Base-by-base conservation (phyloP, 2,797 vertebrate genomes). In the Crocidura indochinensis region DNA sequence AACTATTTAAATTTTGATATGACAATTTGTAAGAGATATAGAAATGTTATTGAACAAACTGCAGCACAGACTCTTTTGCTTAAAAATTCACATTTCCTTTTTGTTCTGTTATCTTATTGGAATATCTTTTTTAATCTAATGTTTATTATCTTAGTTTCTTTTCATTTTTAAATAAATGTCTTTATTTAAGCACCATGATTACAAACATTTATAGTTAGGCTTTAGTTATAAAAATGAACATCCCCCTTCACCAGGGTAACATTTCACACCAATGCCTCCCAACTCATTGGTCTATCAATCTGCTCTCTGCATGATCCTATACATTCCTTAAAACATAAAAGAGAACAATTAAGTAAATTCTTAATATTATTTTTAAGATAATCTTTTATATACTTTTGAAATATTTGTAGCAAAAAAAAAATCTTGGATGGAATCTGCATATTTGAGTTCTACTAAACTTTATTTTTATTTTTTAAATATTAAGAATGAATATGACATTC, bases 361-460 rank as follows among this genome's bases (percentile, higher is more conserved):
- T 47, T 22, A 51, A 56, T 19, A 0, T 24, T 60, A 19, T 15
- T 38, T 8, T 4, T 26, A 71, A 47, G 19, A 76, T 29, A 7
- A 24, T 74, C 27, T 87, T 84, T 69, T 29, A 68, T 0, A 51
- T 79, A 2, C 47, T 88, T 67, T 44, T 56, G 51, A 92, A 78
- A 29, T 80, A 19, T 67, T 15, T 29, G 60, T 31, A 8, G n/a
- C 10, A 6, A 69, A 31, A 73, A 1, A 14, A 31, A 87, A 79
- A 10, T 1, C 65, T 74, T n/a, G 83, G 20, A 67, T 0, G 56
- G 10, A 3, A 79, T 85, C n/a, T 92, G 46, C 31, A 68, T 62
- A 79, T 67, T 87, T 84, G 74, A 51, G 10, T 26, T 38, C 71
- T 69, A 84, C 6, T 27, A 60, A 60, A 60, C 20, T 20, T 60